A percentile compares a stretch with the other conserved stretches of the same genome.
Evolutionary conservation across 23 tunicate genomes (phyloP).

Genomic region (Halocynthia roretzi): DNA sequence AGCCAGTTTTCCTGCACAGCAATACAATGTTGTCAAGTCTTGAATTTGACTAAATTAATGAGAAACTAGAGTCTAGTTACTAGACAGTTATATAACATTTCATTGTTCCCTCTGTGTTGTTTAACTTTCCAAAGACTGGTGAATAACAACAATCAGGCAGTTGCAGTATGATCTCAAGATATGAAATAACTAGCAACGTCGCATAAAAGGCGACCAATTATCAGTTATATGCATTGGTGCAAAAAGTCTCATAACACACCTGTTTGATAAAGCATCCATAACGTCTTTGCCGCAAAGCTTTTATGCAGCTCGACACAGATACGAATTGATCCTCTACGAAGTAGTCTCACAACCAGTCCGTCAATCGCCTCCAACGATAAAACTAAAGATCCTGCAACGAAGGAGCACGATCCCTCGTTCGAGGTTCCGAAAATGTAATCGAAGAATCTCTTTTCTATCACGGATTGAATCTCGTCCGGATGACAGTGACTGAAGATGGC

Average conservation of each 20-base stretch:
- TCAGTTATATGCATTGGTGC: background rate
- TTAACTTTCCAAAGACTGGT: no score
- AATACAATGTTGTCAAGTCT: background rate
- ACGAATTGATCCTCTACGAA: constrained; percentile 41
- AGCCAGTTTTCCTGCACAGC: background rate
- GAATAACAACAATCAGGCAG: no score
- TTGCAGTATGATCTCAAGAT: no score
- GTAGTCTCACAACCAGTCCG: constrained; percentile 38
- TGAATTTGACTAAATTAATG: background rate
- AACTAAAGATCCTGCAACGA: constrained; percentile 21
- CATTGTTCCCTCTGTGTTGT: no score
- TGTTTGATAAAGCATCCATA: constrained; percentile 31
- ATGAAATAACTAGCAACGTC: no score
- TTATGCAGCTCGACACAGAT: constrained; percentile 40
- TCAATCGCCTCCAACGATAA: constrained; percentile 42
- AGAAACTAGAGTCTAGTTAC: no score
- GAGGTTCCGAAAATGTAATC: constrained; percentile 18
- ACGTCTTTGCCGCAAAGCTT: constrained; percentile 28
- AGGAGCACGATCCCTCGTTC: constrained; percentile 28
- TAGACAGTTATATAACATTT: no score
- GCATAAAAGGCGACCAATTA: no score
- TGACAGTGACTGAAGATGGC: constrained; percentile 39
- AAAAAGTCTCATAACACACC: constrained; percentile 12
- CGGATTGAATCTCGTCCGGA: constrained; percentile 41
- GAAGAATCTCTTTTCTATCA: constrained; percentile 40